Evolutionary conservation across 2,888 invertebrate species (phyloP), one percentile per base, ranked within the genome.

Genomic region (Drosophila nr. perissopoda): DNA sequence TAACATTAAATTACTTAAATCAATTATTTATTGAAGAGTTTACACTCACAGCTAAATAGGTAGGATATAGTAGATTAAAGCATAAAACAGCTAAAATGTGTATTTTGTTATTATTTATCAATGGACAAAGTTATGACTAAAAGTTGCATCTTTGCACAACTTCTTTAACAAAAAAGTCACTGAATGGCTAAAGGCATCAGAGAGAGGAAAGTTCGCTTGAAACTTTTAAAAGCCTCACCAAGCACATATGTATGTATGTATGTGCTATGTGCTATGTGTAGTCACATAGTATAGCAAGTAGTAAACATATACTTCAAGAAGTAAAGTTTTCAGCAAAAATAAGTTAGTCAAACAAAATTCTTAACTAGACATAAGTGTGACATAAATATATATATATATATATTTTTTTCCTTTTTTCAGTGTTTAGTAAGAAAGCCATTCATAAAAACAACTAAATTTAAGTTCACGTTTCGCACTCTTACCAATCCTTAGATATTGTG

Each of bases 161-260:
- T 72, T 59, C 62, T 34, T 25, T 31, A 34, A 34, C n/a, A 34
- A 59, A 33, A 69, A 76, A 76, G 57, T 76, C 63, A 60, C 29
- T 34, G 33, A 58, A 57, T 52, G 57, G 51, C 29, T 2, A 77
- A 79, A 51, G 46, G 46, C 67, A 62, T 29, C 58, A 27, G 31
- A 68, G 52, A 61, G 52, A 54, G 79, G 57, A 79, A 74, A 79
- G 60, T 63, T 49, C 75, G 62, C 68, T 79, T 74, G 54, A 76
- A 76, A 76, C 51, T 76, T 76, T 73, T 21, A 18, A 25, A 38
- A 48, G 53, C 38, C 38, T 61, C 48, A 46, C 72, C 38, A 53
- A 70, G 69, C 61, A 68, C 68, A 68, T 49, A 71, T 59, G 5
- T 34, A 69, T 36, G 65, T 49, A 71, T 59, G 5, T 34, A 69